Evolutionary conservation across 1,140 invertebrate genomes (phyloP).

Genomic region (Brachionus calyciflorus): DNA sequence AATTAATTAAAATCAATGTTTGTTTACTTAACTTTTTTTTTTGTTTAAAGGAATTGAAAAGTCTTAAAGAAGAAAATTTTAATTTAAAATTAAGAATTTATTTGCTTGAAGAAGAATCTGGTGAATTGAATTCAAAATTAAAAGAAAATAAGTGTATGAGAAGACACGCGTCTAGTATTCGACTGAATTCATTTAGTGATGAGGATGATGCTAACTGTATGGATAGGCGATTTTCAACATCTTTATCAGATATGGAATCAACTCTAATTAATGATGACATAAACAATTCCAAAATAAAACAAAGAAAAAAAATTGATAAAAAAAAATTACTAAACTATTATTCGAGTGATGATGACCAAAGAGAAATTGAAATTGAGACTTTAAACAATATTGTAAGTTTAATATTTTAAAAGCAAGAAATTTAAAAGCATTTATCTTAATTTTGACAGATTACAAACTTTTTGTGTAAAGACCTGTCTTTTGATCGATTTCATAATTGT

Average conservation of each 20-base stretch:
- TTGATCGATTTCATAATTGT: no score
- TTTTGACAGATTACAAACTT: no score
- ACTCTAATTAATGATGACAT: background rate
- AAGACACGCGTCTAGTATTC: background rate
- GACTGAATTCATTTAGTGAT: background rate
- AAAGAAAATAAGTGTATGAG: background rate
- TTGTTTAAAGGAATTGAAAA: constrained; percentile 68
- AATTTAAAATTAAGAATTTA: constrained; percentile 83
- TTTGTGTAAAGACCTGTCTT: no score
- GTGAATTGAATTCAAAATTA: constrained; percentile 51
- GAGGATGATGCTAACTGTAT: background rate
- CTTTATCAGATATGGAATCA: constrained; percentile 9
- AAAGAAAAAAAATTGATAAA: background rate
- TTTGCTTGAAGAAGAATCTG: constrained; percentile 80
- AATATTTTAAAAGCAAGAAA: background rate
- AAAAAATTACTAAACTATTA: background rate
- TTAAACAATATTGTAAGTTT: constrained; percentile 12
- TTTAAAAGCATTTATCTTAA: no score
- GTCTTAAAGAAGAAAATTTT: constrained; percentile 83
- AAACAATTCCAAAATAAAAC: background rate
- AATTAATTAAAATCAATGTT: background rate
- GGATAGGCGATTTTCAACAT: constrained; percentile 17
- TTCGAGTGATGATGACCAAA: background rate
- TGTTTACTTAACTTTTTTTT: no score
- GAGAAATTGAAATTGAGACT: background rate